Percentiles rank a stretch among this genome's conserved stretches.
Conservation (phyloP, 2,113 vertebrate species). For the Gobiocypris rarus region DNA sequence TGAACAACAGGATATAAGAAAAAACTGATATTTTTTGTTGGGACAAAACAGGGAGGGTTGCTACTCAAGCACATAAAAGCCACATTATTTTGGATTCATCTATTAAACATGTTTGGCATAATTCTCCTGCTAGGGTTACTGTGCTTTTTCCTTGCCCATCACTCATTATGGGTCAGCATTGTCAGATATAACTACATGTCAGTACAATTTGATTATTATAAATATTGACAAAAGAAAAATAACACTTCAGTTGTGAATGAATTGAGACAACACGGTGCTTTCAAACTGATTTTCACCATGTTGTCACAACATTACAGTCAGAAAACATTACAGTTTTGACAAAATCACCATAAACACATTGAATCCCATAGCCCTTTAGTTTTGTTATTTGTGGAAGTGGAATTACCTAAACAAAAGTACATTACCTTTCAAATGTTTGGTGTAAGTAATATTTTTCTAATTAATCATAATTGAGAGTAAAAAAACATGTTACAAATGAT, state of each 20-base stretch:
- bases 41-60: not conserved
- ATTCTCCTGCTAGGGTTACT: not conserved
- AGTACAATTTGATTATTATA: not conserved
- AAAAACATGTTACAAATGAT: not conserved
- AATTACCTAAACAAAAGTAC: not conserved
- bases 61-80: not conserved
- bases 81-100: not conserved
- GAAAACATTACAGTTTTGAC: not conserved
- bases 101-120: not conserved
- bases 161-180: not conserved
- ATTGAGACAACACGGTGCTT: not conserved
- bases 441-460: too few species aligned
- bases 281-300: not conserved
- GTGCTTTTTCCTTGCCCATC: not conserved
- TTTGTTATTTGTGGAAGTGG: not conserved
- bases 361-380: not conserved
- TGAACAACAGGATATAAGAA: too few species aligned
- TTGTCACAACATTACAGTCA: not conserved
- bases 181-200: not conserved
- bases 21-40: too few species aligned
- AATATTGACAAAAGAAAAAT: not conserved
- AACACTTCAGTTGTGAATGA: not conserved
- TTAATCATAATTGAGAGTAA: not conserved
- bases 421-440: not conserved
- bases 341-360: not conserved